Evolutionary conservation across 2,888 invertebrate species (phyloP), one percentile per base, ranked within the genome.

Genomic region (Drosophila mettleri): DNA sequence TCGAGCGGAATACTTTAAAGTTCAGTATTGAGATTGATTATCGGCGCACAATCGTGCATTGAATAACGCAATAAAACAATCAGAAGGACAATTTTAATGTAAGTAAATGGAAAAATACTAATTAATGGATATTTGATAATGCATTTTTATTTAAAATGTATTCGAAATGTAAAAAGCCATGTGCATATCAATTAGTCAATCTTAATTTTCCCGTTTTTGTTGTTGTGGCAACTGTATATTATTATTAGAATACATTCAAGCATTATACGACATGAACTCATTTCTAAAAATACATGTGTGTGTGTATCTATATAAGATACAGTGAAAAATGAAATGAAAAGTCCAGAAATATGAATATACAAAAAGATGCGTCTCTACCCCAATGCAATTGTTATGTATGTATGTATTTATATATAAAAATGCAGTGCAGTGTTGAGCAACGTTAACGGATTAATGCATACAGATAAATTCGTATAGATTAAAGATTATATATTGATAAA

Each of bases 241-340:
- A 66, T 65, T 43, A 62, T 65, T 74, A 78, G 74, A 73, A 78
- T 53, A 45, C 22, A 20, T 53, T 57, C 53, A 31, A 27, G 38
- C 33, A 48, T 24, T 33, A n/a, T 53, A 18, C 36, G 16, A 39
- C 29, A 48, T 70, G 65, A 65, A 72, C 62, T 76, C 62, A 74
- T 74, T 74, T 74, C 62, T 62, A 71, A 53, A 74, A 57, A 48
- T 45, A 48, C 27, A 14, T 18, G 14, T 18, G 22, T 33, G 29
- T 14, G n/a, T 12, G 38, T n/a, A 3, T 33, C 4, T 22, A n/a
- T 45, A 12, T 7, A 5, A 7, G 20, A 18, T 18, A 16, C 10
- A 6, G 20, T 20, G 20, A 9, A n/a, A 1, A 3, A 48, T 18
- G 12, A 16, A 46, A 24, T 43, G 29, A 29, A 48, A 4, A 20